phyloP scores from a whole-genome alignment of 2,113 vertebrate species.

The Cottus gobio region DNA sequence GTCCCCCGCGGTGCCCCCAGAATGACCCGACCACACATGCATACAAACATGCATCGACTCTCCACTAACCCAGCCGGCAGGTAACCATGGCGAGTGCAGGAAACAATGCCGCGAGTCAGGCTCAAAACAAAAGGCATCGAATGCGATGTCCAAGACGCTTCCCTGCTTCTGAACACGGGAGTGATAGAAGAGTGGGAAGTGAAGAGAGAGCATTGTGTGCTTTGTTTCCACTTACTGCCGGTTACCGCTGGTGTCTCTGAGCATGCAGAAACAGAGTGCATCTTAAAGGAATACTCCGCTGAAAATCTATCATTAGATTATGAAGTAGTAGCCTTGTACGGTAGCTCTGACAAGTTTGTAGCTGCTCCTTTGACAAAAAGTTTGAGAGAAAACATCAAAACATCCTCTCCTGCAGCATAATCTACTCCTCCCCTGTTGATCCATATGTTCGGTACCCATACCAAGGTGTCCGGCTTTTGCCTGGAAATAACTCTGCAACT shows the following conservation, averaged over 20 bases:
- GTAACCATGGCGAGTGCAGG: slow-evolving; percentile 72
- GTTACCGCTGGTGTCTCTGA: slow-evolving; percentile 69
- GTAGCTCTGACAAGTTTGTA: neutral
- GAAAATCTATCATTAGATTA: slow-evolving; percentile 14
- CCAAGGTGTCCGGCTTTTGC: neutral
- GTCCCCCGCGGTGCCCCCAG: slow-evolving; percentile 57
- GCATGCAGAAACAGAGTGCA: slow-evolving; percentile 61
- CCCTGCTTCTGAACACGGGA: slow-evolving; percentile 27
- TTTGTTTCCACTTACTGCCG: slow-evolving; percentile 67
- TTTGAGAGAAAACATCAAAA: neutral
- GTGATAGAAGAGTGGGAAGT: neutral
- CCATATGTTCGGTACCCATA: neutral
- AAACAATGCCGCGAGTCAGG: slow-evolving; percentile 76
- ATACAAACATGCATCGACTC: slow-evolving; percentile 56
- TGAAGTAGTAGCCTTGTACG: neutral
- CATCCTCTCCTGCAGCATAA: neutral
- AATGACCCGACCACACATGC: slow-evolving; percentile 55
- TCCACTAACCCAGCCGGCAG: slow-evolving; percentile 74
- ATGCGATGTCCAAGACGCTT: slow-evolving; percentile 22
- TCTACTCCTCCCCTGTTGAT: neutral
- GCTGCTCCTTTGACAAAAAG: neutral
- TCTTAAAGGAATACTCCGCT: slow-evolving; percentile 58
- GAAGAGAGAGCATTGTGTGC: slow-evolving; percentile 62
- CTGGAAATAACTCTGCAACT: neutral
- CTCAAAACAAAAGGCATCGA: slow-evolving; percentile 43